phyloP scores from a whole-genome alignment of 2,888 invertebrate species.

The Stegana nigrithorax region DNA sequence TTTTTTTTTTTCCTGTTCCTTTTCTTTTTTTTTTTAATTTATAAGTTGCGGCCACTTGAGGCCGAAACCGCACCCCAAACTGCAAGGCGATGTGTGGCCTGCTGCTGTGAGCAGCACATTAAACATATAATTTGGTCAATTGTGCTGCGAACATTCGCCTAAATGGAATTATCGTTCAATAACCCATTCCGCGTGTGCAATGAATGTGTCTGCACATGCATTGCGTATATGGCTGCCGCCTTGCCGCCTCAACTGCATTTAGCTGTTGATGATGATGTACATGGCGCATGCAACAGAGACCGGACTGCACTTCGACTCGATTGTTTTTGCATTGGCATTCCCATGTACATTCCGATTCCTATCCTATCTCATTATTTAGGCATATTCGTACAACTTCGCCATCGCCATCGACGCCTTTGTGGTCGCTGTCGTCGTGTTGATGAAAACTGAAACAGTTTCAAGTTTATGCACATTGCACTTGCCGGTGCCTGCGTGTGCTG shows the following conservation, averaged over 20 bases:
- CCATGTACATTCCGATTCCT: neutral
- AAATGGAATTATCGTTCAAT: constrained; percentile 60
- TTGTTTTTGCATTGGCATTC: too few species aligned
- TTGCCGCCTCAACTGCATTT: too few species aligned
- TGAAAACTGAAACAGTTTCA: too few species aligned
- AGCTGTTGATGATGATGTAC: too few species aligned
- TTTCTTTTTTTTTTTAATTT: constrained; percentile 47
- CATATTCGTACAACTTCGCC: neutral
- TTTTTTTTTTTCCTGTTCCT: too few species aligned
- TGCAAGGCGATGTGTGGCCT: too few species aligned
- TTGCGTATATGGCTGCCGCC: too few species aligned
- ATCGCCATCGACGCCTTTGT: too few species aligned
- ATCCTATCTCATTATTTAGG: neutral
- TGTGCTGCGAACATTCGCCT: constrained; percentile 57
- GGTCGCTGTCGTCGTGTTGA: too few species aligned
- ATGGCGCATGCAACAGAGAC: too few species aligned
- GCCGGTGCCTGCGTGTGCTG: neutral
- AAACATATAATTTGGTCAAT: constrained; percentile 51
- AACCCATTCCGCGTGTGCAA: constrained; percentile 40
- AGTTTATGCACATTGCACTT: too few species aligned
- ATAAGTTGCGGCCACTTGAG: constrained; percentile 16
- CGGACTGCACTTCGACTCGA: too few species aligned
- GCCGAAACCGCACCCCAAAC: neutral
- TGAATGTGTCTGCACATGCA: neutral
- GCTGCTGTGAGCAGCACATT: constrained; percentile 12